phyloP scores from a whole-genome alignment of 64 coral and sea anemone genomes.

The Dendrophyllia cribrosa region DNA sequence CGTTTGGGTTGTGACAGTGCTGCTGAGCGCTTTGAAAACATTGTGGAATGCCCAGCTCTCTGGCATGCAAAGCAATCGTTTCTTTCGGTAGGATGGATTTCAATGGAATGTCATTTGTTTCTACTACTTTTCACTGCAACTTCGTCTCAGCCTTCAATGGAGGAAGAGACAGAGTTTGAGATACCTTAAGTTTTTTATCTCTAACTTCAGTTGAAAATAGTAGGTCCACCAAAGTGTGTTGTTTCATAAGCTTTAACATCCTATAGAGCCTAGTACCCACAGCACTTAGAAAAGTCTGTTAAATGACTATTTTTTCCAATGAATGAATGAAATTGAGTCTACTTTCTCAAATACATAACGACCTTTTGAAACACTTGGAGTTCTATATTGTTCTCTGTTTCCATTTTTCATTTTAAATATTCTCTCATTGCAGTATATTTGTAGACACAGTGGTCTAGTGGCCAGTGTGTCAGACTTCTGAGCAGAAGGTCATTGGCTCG shows the following conservation, averaged over 20 bases:
- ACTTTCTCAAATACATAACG: slow-evolving; percentile 2
- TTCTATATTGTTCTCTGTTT: slow-evolving; percentile 7
- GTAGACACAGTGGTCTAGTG: slow-evolving; percentile 6
- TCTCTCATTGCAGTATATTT: slow-evolving; percentile 15
- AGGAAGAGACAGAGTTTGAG: background rate
- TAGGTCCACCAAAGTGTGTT: background rate
- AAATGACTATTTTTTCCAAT: slow-evolving; percentile 1
- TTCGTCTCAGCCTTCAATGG: background rate
- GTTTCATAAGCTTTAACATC: slow-evolving; percentile 16
- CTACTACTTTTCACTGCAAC: slow-evolving; percentile 1
- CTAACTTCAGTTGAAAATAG: too few species aligned
- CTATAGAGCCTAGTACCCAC: slow-evolving; percentile 8
- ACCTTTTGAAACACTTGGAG: background rate
- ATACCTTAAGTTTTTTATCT: background rate
- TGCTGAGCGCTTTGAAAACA: slow-evolving; percentile 70
- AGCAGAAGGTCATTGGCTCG: background rate
- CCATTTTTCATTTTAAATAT: background rate
- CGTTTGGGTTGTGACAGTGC: slow-evolving; percentile 74
- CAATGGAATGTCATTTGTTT: background rate
- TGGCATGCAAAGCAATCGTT: slow-evolving; percentile 87
- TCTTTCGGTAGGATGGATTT: slow-evolving; percentile 47
- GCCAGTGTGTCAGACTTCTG: background rate
- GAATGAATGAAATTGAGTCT: background rate
- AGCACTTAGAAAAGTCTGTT: slow-evolving; percentile 28
- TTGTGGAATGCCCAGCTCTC: slow-evolving; percentile 71